phyloP scores from a whole-genome alignment of 2,113 vertebrate genomes.

The Galeopterus variegatus region DNA sequence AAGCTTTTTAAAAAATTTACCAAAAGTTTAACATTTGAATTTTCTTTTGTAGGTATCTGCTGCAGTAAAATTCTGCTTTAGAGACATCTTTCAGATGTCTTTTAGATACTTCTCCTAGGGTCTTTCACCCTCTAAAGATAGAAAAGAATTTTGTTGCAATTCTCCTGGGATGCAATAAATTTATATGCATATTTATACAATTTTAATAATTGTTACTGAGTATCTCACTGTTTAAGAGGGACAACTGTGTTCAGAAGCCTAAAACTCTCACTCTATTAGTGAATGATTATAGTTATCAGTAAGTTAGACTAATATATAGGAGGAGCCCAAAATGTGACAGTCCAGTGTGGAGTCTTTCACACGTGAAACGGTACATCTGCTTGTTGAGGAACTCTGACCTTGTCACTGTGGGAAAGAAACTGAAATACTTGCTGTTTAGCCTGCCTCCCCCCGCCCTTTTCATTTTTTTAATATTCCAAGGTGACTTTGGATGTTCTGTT shows the following conservation, averaged over 20 bases:
- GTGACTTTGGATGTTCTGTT: background rate
- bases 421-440: background rate
- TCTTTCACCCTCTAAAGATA: background rate
- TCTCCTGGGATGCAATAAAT: background rate
- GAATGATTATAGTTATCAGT: background rate
- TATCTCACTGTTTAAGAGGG: background rate
- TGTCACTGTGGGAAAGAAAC: background rate
- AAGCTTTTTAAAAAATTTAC: background rate
- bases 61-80: background rate
- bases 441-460: background rate
- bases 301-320: background rate
- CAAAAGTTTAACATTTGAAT: background rate
- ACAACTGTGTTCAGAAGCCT: background rate
- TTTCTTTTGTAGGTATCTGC: slow-evolving; percentile 16
- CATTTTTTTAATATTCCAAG: background rate
- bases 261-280: background rate
- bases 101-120: background rate
- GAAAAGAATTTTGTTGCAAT: slow-evolving; percentile 51
- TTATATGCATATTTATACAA: background rate
- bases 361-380: background rate
- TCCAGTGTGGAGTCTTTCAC: background rate
- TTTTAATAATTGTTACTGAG: background rate
- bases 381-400: background rate
- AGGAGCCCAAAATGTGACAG: too few species aligned
- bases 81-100: background rate